Evolutionary conservation across 2,888 invertebrate genomes (phyloP), one percentile per base, ranked within the genome.

Genomic region (Tortricodes alternella): DNA sequence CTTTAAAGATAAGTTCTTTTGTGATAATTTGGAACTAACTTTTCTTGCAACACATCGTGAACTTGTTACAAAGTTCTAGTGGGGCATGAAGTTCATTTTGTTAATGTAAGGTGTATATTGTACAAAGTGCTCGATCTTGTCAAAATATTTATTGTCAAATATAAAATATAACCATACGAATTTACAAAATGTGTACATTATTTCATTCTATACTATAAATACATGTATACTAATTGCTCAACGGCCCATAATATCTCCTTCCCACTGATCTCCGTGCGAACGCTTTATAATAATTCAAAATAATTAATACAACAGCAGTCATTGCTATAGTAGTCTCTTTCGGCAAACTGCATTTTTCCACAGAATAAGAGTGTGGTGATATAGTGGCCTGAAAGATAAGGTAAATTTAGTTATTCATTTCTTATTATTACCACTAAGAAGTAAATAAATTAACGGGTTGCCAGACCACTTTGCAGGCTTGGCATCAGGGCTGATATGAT

Each of bases 81-180:
- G 11, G 29, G n/a, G 21, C 35, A 41, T 15, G 21, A 61, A 60
- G 58, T 63, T 60, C 56, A 59, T 49, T 68, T 67, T 59, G 63
- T 39, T 46, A 48, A 62, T 71, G 71, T 78, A 70, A 62, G 73
- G 66, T 79, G 79, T 78, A 79, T 74, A 80, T 74, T 89, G 88
- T 89, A 89, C 74, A 84, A 87, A 87, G 82, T 82, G 87, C 87
- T 85, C 77, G 82, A 83, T 89, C 89, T 89, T 89, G 88, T 89
- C 89, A 89, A 83, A 84, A 78, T 89, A 90, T 89, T 89, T 90
- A 90, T 89, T 89, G 75, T 86, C 77, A 78, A 86, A 85, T 85
- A 89, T 84, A 87, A 59, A 59, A 59, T 55, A 55, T 59, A 59
- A 49, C 50, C 56, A 50, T 56, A 56, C 39, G 39, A 46, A 39